phyloP scores from a whole-genome alignment of 2,888 invertebrate genomes.

The Coleophora deauratella region DNA sequence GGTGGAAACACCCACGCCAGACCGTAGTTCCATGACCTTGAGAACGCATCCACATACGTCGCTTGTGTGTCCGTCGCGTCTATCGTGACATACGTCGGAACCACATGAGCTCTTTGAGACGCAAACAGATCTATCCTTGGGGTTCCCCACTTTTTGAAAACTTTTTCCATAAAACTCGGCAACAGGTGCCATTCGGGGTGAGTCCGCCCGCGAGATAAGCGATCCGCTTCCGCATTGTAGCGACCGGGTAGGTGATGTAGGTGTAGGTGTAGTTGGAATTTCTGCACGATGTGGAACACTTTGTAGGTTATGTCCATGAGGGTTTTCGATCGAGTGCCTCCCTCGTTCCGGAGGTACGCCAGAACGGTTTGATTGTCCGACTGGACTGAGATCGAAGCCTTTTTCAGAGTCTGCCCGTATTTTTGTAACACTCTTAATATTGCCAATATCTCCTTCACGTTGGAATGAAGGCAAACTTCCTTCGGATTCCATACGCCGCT shows the following conservation, averaged over 20 bases:
- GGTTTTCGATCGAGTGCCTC: slow-evolving; percentile 15
- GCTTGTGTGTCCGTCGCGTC: slow-evolving; percentile 10
- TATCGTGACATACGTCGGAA: slow-evolving; percentile 10
- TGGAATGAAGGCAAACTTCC: slow-evolving; percentile 13
- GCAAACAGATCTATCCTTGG: slow-evolving; percentile 5
- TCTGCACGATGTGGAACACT: slow-evolving; percentile 10
- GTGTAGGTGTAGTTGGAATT: slow-evolving; percentile 12
- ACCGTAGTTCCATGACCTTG: slow-evolving; percentile 6
- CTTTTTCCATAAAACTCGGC: background rate
- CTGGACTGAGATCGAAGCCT: slow-evolving; percentile 8
- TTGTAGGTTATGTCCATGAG: slow-evolving; percentile 10
- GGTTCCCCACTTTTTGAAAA: slow-evolving; percentile 1
- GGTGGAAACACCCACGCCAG: slow-evolving; percentile 16
- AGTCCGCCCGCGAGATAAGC: background rate
- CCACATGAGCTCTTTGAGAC: slow-evolving; percentile 4
- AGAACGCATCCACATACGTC: slow-evolving; percentile 12
- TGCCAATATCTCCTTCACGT: slow-evolving; percentile 17
- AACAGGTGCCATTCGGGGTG: slow-evolving; percentile 2
- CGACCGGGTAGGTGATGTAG: slow-evolving; percentile 19
- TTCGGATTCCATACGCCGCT: slow-evolving; percentile 7
- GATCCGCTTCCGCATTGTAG: slow-evolving; percentile 27
- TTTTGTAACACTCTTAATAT: slow-evolving; percentile 1
- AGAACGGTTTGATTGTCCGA: slow-evolving; percentile 19
- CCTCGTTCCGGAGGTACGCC: slow-evolving; percentile 19
- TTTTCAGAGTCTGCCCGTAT: background rate